phyloP scores from a whole-genome alignment of 1,140 invertebrate species.

The Galleria mellonella region DNA sequence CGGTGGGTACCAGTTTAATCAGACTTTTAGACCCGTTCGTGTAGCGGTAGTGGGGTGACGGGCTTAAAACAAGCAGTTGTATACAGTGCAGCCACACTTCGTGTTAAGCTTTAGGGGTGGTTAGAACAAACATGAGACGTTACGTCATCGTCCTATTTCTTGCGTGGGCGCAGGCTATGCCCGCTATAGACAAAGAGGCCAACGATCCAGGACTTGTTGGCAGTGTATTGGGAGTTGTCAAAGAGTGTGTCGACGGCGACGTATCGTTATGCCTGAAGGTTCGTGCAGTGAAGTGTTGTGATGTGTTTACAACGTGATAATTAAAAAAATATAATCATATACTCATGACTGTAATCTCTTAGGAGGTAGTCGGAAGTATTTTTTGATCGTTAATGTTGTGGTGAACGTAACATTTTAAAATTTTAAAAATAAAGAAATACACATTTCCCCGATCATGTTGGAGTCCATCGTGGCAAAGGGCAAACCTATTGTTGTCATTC shows the following conservation, averaged over 20 bases:
- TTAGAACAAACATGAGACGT: conserved; percentile 40
- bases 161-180: conserved; percentile 47
- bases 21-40: conserved; percentile 53
- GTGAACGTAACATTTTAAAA: too few species aligned
- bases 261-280: conserved; percentile 64
- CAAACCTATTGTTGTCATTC: too few species aligned
- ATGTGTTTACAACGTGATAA: conserved; percentile 20
- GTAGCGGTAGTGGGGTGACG: conserved; percentile 50
- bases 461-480: too few species aligned
- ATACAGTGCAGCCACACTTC: conserved; percentile 53
- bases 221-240: conserved; percentile 49
- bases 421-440: too few species aligned
- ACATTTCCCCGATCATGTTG: too few species aligned
- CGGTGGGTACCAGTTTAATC: conserved; percentile 45
- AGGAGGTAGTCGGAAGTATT: too few species aligned
- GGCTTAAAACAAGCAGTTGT: conserved; percentile 55
- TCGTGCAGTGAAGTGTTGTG: conserved; percentile 40
- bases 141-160: conserved; percentile 50
- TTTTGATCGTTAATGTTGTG: too few species aligned
- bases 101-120: conserved; percentile 57
- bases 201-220: conserved; percentile 42
- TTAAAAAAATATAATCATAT: neutral
- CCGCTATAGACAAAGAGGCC: conserved; percentile 45
- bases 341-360: too few species aligned
- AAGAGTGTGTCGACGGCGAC: conserved; percentile 58